Evolutionary conservation across 2,888 invertebrate species (phyloP).

Genomic region (Drosophila emarginata): DNA sequence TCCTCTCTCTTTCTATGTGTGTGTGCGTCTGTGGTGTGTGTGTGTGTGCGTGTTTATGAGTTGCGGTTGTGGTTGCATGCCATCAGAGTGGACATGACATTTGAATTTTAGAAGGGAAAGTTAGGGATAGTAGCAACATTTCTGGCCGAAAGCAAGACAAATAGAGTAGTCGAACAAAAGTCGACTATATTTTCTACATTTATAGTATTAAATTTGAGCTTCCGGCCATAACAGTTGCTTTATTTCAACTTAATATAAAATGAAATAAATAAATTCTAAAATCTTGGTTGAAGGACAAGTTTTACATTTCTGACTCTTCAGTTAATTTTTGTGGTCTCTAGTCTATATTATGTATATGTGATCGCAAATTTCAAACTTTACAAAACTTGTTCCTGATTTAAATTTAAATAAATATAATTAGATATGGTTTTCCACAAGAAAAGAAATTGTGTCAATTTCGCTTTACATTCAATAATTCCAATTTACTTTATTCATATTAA

Average conservation of each 20-base stretch:
- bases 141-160: not conserved
- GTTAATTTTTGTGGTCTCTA: not conserved
- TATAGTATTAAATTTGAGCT: not conserved
- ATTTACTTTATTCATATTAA: too few species aligned
- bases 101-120: not conserved
- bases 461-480: too few species aligned
- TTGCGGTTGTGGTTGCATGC: conserved; percentile 50
- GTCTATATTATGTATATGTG: too few species aligned
- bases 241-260: not conserved
- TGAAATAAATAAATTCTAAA: not conserved
- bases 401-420: too few species aligned
- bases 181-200: not conserved
- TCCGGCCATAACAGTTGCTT: not conserved
- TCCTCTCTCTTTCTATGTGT: not conserved
- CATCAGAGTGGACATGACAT: conserved; percentile 2
- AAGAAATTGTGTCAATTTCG: too few species aligned
- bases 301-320: not conserved
- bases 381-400: too few species aligned
- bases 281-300: not conserved
- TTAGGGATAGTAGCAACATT: not conserved
- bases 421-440: too few species aligned
- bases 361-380: too few species aligned
- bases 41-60: conserved; percentile 56
- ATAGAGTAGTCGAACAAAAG: not conserved
- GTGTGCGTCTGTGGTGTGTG: not conserved